Percentiles rank a stretch among this genome's conserved stretches.
Conservation (phyloP, 2,797 vertebrate genomes). For the Parotocinclus haroldoi region DNA sequence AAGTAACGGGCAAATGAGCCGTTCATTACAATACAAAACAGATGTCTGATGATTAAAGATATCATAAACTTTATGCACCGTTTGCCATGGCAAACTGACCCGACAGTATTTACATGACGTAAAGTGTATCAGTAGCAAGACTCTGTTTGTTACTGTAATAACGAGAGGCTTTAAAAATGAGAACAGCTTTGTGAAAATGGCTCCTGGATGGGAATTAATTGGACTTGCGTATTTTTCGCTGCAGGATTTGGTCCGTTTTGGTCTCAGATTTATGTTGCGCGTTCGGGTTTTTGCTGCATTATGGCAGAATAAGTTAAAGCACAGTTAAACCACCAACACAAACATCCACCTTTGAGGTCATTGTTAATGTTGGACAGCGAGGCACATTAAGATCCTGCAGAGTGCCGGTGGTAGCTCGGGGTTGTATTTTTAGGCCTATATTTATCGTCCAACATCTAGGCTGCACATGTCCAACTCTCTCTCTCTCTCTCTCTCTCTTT, state of each 20-base stretch:
- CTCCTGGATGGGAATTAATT: conserved; percentile 45
- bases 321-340: conserved; percentile 53
- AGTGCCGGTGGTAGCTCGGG: conserved; percentile 44
- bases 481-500: conserved; percentile 9
- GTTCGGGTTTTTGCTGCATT: conserved; percentile 45
- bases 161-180: conserved; percentile 28
- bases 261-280: conserved; percentile 52
- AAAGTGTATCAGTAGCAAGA: conserved; percentile 47
- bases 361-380: conserved; percentile 60
- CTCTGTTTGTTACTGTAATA: conserved; percentile 42
- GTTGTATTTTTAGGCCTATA: conserved; percentile 39
- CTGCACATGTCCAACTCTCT: conserved; percentile 5
- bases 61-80: conserved; percentile 37
- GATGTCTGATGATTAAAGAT: conserved; percentile 48
- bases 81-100: conserved; percentile 34
- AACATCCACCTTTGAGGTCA: conserved; percentile 61
- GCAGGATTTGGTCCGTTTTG: conserved; percentile 33
- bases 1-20: conserved; percentile 43
- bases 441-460: conserved; percentile 37
- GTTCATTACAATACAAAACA: conserved; percentile 49
- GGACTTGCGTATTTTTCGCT: conserved; percentile 36
- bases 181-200: conserved; percentile 25
- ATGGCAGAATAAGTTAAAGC: conserved; percentile 36
- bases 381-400: conserved; percentile 40
- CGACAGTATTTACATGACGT: conserved; percentile 41